These are phyloP conservation scores for Xylocopa sonorina DNA, from an alignment of 1,140 invertebrate species.

Conservation along the genomic window DNA sequence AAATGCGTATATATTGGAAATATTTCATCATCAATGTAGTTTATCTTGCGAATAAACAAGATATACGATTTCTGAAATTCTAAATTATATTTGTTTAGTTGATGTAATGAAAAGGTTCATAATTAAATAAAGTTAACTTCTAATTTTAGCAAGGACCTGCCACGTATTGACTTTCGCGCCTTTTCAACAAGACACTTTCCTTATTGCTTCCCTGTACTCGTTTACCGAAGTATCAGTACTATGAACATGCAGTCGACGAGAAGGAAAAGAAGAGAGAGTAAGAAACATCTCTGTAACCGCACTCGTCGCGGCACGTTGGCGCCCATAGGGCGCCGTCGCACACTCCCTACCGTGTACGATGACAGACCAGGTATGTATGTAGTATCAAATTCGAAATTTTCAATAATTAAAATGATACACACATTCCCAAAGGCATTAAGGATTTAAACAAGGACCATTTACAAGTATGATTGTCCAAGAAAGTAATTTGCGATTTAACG, in stretches of 20 bases:
- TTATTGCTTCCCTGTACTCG: constrained; percentile 55
- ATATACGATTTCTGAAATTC: no score
- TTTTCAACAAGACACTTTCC: constrained; percentile 53
- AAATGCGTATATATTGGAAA: no score
- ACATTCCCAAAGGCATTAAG: no score
- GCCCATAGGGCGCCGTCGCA: constrained; percentile 78
- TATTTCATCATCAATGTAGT: no score
- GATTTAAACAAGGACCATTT: not conserved
- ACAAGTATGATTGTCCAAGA: not conserved
- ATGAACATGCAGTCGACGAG: constrained; percentile 12
- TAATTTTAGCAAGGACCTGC: constrained; percentile 62
- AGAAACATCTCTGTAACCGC: constrained; percentile 69
- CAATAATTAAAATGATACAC: not conserved
- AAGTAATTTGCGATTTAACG: not conserved
- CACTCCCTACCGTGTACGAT: constrained; percentile 72
- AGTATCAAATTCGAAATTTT: not conserved
- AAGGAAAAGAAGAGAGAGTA: constrained; percentile 50
- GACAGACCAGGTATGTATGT: constrained; percentile 67
- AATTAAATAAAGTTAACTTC: no score
- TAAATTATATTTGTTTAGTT: no score
- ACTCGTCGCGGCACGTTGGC: constrained; percentile 77
- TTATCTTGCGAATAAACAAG: no score
- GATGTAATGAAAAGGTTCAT: constrained; percentile 37
- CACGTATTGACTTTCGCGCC: constrained; percentile 66
- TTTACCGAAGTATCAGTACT: constrained; percentile 9